Percentiles rank a stretch among this genome's conserved stretches.
These are phyloP conservation scores for Sisyra terminalis DNA, from an alignment of 2,888 invertebrate genomes.

Conservation along the genomic window DNA sequence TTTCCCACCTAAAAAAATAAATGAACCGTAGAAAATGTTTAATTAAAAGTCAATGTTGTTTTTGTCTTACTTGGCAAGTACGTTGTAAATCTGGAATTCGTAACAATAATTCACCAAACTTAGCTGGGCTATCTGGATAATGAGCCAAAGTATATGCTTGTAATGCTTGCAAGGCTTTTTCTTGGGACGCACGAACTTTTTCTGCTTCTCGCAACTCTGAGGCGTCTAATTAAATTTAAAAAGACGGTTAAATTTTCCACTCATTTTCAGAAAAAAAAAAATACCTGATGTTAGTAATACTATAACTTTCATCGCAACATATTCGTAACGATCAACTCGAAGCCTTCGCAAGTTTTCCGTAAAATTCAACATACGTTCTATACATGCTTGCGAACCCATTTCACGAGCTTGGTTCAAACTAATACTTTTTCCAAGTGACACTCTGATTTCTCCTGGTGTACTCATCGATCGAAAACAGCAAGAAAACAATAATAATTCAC, in stretches of 20 bases:
- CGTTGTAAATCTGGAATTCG: slow-evolving; percentile 89
- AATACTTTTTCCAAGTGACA: slow-evolving; percentile 42
- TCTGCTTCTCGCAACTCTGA: slow-evolving; percentile 87
- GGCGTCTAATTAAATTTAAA: slow-evolving; percentile 44
- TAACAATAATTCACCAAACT: slow-evolving; percentile 84
- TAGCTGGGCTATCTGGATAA: slow-evolving; percentile 85
- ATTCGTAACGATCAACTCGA: slow-evolving; percentile 88
- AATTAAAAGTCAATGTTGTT: slow-evolving; percentile 2
- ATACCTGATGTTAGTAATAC: slow-evolving; percentile 80
- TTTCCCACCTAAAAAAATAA: slow-evolving; percentile 62
- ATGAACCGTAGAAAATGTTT: too few relatives aligned
- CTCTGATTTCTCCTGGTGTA: slow-evolving; percentile 76
- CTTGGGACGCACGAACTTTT: slow-evolving; percentile 85
- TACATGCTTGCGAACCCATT: slow-evolving; percentile 68
- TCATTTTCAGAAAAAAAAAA: neutral
- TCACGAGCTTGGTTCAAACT: slow-evolving; percentile 49
- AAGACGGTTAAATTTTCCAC: neutral
- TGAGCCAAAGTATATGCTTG: slow-evolving; percentile 83
- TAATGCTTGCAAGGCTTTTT: slow-evolving; percentile 80
- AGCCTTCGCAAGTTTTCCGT: slow-evolving; percentile 81
- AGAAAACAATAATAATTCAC: slow-evolving; percentile 78
- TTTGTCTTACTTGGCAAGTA: slow-evolving; percentile 65
- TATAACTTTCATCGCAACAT: slow-evolving; percentile 91
- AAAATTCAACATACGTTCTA: slow-evolving; percentile 87
- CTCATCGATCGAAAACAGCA: slow-evolving; percentile 89